phyloP scores from a whole-genome alignment of 2,113 vertebrate species.

The Sorex araneus region DNA sequence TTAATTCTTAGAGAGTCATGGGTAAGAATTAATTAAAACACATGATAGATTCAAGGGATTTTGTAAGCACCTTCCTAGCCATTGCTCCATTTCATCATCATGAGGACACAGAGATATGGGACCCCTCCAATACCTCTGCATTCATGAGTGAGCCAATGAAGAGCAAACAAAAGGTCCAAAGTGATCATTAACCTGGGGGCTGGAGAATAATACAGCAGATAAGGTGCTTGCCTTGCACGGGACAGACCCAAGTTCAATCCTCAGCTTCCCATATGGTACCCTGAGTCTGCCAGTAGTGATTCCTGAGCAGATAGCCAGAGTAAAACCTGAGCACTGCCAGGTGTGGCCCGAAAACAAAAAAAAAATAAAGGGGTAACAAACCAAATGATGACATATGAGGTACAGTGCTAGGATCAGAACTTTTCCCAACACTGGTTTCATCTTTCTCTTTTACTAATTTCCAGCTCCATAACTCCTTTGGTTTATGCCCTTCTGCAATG shows the following conservation, averaged over 20 bases:
- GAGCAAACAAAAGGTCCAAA: constrained; percentile 27
- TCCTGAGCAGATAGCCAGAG: too few relatives aligned
- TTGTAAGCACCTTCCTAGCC: constrained; percentile 7
- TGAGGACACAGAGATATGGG: background rate
- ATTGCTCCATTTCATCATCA: background rate
- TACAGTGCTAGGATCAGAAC: background rate
- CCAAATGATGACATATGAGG: background rate
- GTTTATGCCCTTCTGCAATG: background rate
- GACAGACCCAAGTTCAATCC: too few relatives aligned
- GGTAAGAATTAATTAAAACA: constrained; percentile 61
- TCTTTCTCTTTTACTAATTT: constrained; percentile 28
- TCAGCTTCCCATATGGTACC: too few relatives aligned
- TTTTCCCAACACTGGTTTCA: background rate
- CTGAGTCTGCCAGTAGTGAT: too few relatives aligned
- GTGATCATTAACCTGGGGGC: background rate
- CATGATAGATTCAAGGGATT: background rate
- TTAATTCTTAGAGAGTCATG: constrained; percentile 35
- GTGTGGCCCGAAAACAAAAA: too few relatives aligned
- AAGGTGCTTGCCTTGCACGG: too few relatives aligned
- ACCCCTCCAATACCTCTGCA: too few relatives aligned
- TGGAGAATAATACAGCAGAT: background rate
- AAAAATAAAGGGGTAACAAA: too few relatives aligned
- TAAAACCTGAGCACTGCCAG: too few relatives aligned
- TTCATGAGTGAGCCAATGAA: constrained; percentile 41
- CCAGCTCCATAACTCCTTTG: background rate